Conservation (phyloP, 2,888 invertebrate species). For the Pristionchus fissidentatus region DNA sequence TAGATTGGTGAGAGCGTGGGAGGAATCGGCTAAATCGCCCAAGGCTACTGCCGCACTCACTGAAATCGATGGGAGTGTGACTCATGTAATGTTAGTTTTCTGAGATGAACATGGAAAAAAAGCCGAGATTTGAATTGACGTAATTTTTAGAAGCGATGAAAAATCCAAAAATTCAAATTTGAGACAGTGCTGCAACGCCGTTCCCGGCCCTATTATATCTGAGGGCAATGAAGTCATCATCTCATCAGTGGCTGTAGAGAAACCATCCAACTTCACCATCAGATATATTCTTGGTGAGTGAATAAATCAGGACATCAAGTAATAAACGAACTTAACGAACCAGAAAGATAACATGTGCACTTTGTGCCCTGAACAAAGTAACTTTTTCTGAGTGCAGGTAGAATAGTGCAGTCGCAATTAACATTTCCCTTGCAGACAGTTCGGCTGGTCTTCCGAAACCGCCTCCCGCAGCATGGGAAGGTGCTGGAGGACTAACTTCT, state of each 20-base stretch:
- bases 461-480: conserved; percentile 64
- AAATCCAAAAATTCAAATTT: conserved; percentile 14
- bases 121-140: not conserved
- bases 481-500: conserved; percentile 62
- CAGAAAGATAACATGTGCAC: conserved; percentile 25
- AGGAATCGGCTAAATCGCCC: conserved; percentile 27
- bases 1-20: not conserved
- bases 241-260: conserved; percentile 54
- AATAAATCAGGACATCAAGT: not conserved
- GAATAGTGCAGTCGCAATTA: not conserved
- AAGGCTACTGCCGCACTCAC: conserved; percentile 11
- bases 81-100: too few relatives aligned
- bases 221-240: conserved; percentile 58
- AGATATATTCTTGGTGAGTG: conserved; percentile 60
- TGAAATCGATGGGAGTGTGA: conserved; percentile 35
- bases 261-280: conserved; percentile 64
- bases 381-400: not conserved
- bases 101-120: too few relatives aligned
- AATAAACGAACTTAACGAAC: not conserved
- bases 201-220: conserved; percentile 61
- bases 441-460: conserved; percentile 51
- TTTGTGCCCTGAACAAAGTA: not conserved
- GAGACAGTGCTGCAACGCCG: conserved; percentile 66
- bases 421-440: conserved; percentile 24
- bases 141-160: too few relatives aligned